A percentile compares a stretch with the other conserved stretches of the same genome.
Evolutionary conservation across 2,888 invertebrate species (phyloP).

Genomic region (Germaria angustata): DNA sequence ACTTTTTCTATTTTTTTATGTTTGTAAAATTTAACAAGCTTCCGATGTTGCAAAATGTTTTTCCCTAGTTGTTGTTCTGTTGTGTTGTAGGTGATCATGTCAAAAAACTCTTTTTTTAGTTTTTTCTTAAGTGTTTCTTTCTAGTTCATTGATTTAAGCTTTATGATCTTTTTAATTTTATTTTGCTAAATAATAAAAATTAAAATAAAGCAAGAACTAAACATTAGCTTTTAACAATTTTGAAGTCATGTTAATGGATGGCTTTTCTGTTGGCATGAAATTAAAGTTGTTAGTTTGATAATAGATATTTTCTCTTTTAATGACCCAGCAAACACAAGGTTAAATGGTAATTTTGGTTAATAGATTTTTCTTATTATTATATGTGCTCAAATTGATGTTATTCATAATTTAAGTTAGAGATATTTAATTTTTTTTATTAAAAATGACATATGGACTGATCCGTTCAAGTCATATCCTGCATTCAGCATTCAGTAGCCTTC

Average conservation of each 20-base stretch:
- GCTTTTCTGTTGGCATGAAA: constrained; percentile 7
- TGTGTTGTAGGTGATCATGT: constrained; percentile 61
- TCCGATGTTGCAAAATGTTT: constrained; percentile 21
- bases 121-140: constrained; percentile 30
- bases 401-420: too few relatives aligned
- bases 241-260: constrained; percentile 51
- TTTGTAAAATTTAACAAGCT: constrained; percentile 34
- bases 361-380: too few relatives aligned
- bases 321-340: background rate
- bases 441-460: too few relatives aligned
- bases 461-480: too few relatives aligned
- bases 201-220: background rate
- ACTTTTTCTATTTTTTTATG: background rate
- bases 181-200: background rate
- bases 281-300: constrained; percentile 28
- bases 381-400: too few relatives aligned
- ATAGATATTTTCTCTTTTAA: background rate
- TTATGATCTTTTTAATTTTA: constrained; percentile 39
- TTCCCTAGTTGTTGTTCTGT: constrained; percentile 4
- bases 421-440: too few relatives aligned
- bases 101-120: constrained; percentile 13
- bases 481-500: too few relatives aligned
- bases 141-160: constrained; percentile 52
- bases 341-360: background rate
- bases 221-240: constrained; percentile 42